Conservation (phyloP, 2,113 vertebrate genomes). For the Sylvilagus bachmani region DNA sequence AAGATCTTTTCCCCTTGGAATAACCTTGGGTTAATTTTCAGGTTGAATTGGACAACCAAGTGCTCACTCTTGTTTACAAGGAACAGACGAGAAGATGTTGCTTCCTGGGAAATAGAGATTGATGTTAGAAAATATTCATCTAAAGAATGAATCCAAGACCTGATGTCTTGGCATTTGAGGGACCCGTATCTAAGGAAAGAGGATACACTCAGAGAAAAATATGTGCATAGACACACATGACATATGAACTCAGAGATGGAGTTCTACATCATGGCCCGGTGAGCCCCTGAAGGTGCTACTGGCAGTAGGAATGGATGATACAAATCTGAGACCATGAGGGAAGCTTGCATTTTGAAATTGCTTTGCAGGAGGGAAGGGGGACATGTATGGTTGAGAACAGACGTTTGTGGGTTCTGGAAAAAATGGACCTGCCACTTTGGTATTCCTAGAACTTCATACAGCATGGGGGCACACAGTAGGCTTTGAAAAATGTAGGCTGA, state of each 20-base stretch:
- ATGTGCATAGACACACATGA: not conserved
- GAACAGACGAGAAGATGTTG: conserved; percentile 23
- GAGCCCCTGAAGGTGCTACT: not conserved
- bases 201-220: not conserved
- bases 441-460: not conserved
- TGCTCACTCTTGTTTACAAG: not conserved
- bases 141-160: not conserved
- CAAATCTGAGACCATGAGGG: not conserved
- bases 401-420: not conserved
- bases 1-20: not conserved
- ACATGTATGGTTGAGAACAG: not conserved
- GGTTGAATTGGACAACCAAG: not conserved
- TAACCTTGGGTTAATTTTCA: not conserved
- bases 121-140: not conserved
- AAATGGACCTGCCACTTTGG: not conserved
- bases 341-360: not conserved
- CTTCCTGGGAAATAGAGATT: not conserved
- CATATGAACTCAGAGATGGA: not conserved
- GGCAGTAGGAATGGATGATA: too few species aligned
- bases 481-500: not conserved
- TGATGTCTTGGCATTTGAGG: not conserved
- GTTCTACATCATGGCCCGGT: not conserved
- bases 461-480: not conserved
- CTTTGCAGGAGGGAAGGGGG: not conserved
- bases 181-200: conserved; percentile 4